Evolutionary conservation across 2,888 invertebrate genomes (phyloP).

Genomic region (Abrostola tripartita): DNA sequence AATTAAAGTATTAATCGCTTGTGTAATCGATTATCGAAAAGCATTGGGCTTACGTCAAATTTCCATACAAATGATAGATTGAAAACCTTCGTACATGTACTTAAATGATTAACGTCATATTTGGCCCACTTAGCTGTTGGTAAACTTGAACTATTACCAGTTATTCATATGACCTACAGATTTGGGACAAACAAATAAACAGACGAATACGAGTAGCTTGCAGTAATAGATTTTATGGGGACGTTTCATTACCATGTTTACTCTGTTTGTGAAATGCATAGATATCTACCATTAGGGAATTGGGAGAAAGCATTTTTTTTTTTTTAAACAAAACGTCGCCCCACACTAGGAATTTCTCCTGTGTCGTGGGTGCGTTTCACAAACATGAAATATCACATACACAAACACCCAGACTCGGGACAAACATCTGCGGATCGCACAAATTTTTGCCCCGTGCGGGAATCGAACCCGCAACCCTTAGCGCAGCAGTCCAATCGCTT

Average conservation of each 20-base stretch:
- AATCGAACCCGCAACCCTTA: too few relatives aligned
- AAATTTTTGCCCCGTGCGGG: too few relatives aligned
- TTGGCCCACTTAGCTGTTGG: conserved; percentile 24
- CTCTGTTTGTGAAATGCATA: conserved; percentile 27
- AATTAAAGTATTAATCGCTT: not conserved
- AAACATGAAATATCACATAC: too few relatives aligned
- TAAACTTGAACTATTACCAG: conserved; percentile 44
- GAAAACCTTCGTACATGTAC: conserved; percentile 1
- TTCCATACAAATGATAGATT: conserved; percentile 6
- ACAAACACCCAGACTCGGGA: too few relatives aligned
- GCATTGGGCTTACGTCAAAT: not conserved
- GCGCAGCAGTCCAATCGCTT: too few relatives aligned
- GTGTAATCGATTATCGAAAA: not conserved
- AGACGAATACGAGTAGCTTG: conserved; percentile 4
- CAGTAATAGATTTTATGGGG: conserved; percentile 27
- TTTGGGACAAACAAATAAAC: conserved; percentile 47
- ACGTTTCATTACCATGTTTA: conserved; percentile 38
- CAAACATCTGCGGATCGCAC: too few relatives aligned
- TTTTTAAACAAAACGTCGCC: too few relatives aligned
- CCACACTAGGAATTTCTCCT: too few relatives aligned
- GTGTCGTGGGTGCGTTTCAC: too few relatives aligned
- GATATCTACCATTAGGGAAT: conserved; percentile 10
- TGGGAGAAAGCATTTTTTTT: conserved; percentile 4
- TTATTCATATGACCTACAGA: conserved; percentile 43
- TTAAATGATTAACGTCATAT: conserved; percentile 20